These are phyloP conservation scores for Agraylea sexmaculata DNA, from an alignment of 1,140 invertebrate genomes.

Conservation along the genomic window DNA sequence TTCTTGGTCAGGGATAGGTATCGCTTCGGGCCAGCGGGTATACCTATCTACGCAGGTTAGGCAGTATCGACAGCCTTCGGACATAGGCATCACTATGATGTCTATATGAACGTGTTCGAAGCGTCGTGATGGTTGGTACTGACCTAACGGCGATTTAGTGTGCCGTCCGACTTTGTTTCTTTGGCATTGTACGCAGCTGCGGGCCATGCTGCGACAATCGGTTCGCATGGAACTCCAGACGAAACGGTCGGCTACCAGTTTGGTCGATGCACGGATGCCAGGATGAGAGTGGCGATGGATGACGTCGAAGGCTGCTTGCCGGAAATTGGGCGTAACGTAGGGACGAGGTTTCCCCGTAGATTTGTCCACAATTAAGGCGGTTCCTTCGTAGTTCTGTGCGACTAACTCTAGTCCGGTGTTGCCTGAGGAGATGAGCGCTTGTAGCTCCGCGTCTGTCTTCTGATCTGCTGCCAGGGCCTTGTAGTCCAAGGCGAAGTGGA, in stretches of 20 bases:
- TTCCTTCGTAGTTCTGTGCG: slow-evolving; percentile 7
- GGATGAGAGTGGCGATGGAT: slow-evolving; percentile 20
- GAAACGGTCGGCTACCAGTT: slow-evolving; percentile 19
- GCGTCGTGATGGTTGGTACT: slow-evolving; percentile 2
- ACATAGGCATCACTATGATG: slow-evolving; percentile 25
- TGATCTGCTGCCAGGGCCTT: neutral
- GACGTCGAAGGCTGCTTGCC: slow-evolving; percentile 10
- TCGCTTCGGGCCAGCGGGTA: slow-evolving; percentile 32
- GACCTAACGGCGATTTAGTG: slow-evolving; percentile 1
- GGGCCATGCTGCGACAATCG: slow-evolving; percentile 12
- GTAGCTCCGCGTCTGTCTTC: slow-evolving; percentile 4
- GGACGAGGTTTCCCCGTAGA: slow-evolving; percentile 10
- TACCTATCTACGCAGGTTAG: slow-evolving; percentile 33
- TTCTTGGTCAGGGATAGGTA: slow-evolving; percentile 25
- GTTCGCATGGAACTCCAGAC: slow-evolving; percentile 23
- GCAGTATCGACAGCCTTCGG: slow-evolving; percentile 25
- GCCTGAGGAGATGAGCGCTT: slow-evolving; percentile 13
- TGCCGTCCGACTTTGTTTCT: slow-evolving; percentile 19
- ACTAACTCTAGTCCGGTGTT: slow-evolving; percentile 2
- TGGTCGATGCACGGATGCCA: slow-evolving; percentile 13
- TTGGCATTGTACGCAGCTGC: slow-evolving; percentile 21
- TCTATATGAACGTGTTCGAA: slow-evolving; percentile 24
- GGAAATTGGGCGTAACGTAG: slow-evolving; percentile 5
- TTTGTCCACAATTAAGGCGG: neutral
- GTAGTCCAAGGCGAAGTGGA: slow-evolving; percentile 10